Percentiles rank a stretch among this genome's conserved stretches.
phyloP scores from a whole-genome alignment of 1,140 invertebrate genomes.

The Sweltsa coloradensis region DNA sequence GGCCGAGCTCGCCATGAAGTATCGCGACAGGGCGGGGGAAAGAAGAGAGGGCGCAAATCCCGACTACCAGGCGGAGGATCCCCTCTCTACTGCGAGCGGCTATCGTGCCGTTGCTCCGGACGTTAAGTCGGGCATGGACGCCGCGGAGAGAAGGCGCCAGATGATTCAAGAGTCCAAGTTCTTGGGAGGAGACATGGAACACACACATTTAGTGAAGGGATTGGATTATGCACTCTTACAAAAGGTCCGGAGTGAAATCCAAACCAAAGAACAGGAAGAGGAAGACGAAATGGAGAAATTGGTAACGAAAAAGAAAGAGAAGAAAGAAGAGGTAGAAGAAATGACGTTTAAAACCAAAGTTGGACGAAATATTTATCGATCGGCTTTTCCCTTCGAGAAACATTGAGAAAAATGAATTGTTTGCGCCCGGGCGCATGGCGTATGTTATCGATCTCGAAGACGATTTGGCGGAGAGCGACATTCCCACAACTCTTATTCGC shows the following conservation, averaged over 20 bases:
- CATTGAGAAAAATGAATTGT: conserved; percentile 83
- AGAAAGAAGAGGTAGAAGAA: conserved; percentile 56
- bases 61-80: conserved; percentile 71
- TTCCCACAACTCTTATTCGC: conserved; percentile 89
- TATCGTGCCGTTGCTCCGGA: conserved; percentile 94
- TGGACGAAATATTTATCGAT: conserved; percentile 61
- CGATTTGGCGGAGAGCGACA: conserved; percentile 79
- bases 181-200: conserved; percentile 99
- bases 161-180: conserved; percentile 99
- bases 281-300: conserved; percentile 71
- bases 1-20: conserved; percentile 90
- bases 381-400: conserved; percentile 44
- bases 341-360: conserved; percentile 69
- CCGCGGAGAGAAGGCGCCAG: conserved; percentile 87
- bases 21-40: conserved; percentile 87
- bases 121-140: conserved; percentile 83
- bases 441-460: conserved; percentile 95
- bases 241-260: conserved; percentile 73
- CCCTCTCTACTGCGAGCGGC: conserved; percentile 75
- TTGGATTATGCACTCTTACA: conserved; percentile 98
- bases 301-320: conserved; percentile 37
- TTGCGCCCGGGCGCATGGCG: conserved; percentile 88
- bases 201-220: conserved; percentile 99
- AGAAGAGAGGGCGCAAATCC: conserved; percentile 76
- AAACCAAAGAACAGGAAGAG: conserved; percentile 66